phyloP scores from a whole-genome alignment of 2,888 invertebrate genomes.

The Phragmatobia fuliginosa region DNA sequence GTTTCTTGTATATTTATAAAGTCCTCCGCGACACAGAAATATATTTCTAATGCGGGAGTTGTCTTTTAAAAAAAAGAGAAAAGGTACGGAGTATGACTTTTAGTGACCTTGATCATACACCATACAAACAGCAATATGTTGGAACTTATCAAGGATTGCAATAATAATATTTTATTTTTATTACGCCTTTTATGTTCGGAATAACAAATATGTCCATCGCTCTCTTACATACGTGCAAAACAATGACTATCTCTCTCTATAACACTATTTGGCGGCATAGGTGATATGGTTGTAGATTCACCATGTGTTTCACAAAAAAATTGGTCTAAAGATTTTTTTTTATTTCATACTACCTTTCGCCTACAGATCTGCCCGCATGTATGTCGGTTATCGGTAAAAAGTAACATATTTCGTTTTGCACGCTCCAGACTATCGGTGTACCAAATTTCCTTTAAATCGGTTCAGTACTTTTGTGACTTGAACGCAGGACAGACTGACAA shows the following conservation, averaged over 20 bases:
- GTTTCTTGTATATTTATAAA: too few relatives aligned
- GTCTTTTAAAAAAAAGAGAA: too few relatives aligned
- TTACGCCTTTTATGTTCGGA: conserved; percentile 35
- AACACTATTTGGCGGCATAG: conserved; percentile 17
- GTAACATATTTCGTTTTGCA: too few relatives aligned
- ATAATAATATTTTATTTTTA: conserved; percentile 45
- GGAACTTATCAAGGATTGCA: conserved; percentile 22
- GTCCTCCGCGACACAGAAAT: too few relatives aligned
- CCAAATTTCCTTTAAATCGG: too few relatives aligned
- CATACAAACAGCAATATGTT: conserved; percentile 16
- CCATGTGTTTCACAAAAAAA: conserved; percentile 17
- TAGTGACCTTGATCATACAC: conserved; percentile 7
- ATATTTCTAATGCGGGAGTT: too few relatives aligned
- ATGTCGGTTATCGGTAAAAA: too few relatives aligned
- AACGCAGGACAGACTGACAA: too few relatives aligned
- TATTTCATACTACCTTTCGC: not conserved
- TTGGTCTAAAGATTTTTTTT: not conserved
- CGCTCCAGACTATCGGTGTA: too few relatives aligned
- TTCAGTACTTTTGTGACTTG: too few relatives aligned
- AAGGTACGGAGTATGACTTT: too few relatives aligned
- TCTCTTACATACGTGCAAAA: conserved; percentile 9
- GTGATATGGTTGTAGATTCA: conserved; percentile 22
- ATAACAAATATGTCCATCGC: conserved; percentile 36
- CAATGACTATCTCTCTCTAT: conserved; percentile 24
- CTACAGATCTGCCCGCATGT: too few relatives aligned